Conservation (phyloP, 2,888 invertebrate genomes). For the Disparrhopalites patrizii region DNA sequence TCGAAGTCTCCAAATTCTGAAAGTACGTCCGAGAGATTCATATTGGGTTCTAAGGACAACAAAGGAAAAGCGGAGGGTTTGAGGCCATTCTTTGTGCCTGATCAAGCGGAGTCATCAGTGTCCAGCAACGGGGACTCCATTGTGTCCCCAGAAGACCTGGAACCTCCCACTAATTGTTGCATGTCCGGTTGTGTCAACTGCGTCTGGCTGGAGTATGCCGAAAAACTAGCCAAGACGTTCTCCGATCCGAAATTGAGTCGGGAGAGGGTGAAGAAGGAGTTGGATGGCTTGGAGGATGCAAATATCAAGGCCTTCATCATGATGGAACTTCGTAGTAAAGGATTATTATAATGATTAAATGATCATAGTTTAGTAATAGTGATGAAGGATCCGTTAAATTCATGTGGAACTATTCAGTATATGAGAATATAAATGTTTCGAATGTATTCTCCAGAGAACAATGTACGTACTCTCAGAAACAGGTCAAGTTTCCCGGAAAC, state of each 20-base stretch:
- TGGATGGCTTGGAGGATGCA: constrained; percentile 71
- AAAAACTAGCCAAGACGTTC: constrained; percentile 62
- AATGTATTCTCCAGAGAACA: no score
- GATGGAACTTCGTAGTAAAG: constrained; percentile 62
- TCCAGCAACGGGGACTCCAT: not conserved
- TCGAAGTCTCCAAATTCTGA: no score
- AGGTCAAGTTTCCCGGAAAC: no score
- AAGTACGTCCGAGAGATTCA: no score
- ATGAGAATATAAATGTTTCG: no score
- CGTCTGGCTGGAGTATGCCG: constrained; percentile 87
- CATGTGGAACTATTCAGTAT: no score
- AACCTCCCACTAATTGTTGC: constrained; percentile 75
- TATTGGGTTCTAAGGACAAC: constrained; percentile 36
- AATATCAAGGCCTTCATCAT: constrained; percentile 76
- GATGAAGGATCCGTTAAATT: no score
- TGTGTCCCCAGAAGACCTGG: constrained; percentile 29
- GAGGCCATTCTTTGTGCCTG: constrained; percentile 34
- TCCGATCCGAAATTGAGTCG: constrained; percentile 65
- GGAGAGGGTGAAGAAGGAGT: constrained; percentile 59
- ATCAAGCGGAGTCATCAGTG: not conserved
- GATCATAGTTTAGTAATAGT: no score
- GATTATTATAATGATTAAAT: constrained; percentile 29
- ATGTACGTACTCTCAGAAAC: no score
- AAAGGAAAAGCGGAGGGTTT: constrained; percentile 34
- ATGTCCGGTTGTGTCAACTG: constrained; percentile 90